Evolutionary conservation across 2,888 invertebrate genomes (phyloP).

Genomic region (Eumerus sabulonum): DNA sequence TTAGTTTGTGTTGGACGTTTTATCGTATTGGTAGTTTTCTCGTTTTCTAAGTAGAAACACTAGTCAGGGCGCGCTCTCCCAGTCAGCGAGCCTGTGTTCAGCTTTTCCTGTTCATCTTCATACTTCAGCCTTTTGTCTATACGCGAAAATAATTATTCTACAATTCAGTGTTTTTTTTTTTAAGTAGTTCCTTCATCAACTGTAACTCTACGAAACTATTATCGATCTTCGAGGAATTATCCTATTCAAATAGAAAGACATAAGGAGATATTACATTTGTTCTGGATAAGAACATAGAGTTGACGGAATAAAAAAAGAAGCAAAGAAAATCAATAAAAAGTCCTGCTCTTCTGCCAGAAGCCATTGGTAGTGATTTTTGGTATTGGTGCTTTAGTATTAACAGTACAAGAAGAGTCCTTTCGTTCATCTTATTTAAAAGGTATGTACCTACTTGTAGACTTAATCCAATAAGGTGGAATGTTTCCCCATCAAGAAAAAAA

Average conservation of each 20-base stretch:
- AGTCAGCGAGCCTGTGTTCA: conserved; percentile 22
- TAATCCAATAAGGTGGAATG: conserved; percentile 22
- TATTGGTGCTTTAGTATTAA: conserved; percentile 32
- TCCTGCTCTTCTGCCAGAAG: conserved; percentile 17
- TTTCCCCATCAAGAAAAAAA: not conserved
- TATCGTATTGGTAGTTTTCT: conserved; percentile 53
- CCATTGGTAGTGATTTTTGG: conserved; percentile 28
- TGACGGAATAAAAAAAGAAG: conserved; percentile 4
- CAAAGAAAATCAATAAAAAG: conserved; percentile 60
- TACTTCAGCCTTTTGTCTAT: not conserved
- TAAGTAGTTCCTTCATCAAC: too few species aligned
- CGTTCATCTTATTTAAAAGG: conserved; percentile 22
- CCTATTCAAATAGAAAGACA: too few species aligned
- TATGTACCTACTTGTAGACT: conserved; percentile 31
- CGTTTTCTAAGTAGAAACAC: conserved; percentile 1
- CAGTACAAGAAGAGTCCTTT: conserved; percentile 11
- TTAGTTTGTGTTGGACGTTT: conserved; percentile 61
- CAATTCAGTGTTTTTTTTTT: conserved; percentile 3
- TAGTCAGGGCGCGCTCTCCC: conserved; percentile 32
- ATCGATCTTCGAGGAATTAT: too few species aligned
- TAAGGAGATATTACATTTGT: too few species aligned
- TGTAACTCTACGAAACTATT: too few species aligned
- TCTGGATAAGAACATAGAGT: too few species aligned
- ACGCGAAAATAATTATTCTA: not conserved
- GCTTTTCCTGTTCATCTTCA: not conserved